Conservation (phyloP, 2,888 invertebrate species). For the Taphrorychus bicolor region DNA sequence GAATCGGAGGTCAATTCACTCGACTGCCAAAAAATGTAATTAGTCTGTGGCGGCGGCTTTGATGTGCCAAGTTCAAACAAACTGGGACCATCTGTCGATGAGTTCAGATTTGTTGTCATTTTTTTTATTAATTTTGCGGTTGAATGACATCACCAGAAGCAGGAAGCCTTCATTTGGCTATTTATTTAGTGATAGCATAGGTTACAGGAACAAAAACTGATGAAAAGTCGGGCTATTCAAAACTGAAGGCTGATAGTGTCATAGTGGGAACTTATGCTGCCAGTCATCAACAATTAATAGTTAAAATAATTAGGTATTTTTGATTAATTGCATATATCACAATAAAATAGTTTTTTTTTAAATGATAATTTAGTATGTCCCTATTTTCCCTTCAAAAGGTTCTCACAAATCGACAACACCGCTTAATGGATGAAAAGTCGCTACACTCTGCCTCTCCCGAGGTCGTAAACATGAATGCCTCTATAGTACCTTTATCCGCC, state of each 20-base stretch:
- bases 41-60: neutral
- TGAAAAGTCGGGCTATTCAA: too few species aligned
- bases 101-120: neutral
- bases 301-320: too few species aligned
- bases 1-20: neutral
- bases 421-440: slow-evolving; percentile 9
- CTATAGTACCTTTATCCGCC: slow-evolving; percentile 26
- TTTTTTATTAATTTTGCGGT: neutral
- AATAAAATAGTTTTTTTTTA: too few species aligned
- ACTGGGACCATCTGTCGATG: neutral
- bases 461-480: slow-evolving; percentile 34
- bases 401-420: slow-evolving; percentile 8
- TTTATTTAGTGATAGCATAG: neutral
- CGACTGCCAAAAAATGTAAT: slow-evolving; percentile 5
- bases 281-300: too few species aligned
- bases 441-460: slow-evolving; percentile 16
- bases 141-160: neutral
- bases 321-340: too few species aligned
- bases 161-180: neutral
- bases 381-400: neutral
- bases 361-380: too few species aligned
- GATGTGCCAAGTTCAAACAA: slow-evolving; percentile 7
- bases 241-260: too few species aligned
- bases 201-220: neutral
- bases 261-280: too few species aligned